Evolutionary conservation across 2,113 vertebrate genomes (phyloP), one percentile per base, ranked within the genome.

Genomic region (Scortum barcoo): DNA sequence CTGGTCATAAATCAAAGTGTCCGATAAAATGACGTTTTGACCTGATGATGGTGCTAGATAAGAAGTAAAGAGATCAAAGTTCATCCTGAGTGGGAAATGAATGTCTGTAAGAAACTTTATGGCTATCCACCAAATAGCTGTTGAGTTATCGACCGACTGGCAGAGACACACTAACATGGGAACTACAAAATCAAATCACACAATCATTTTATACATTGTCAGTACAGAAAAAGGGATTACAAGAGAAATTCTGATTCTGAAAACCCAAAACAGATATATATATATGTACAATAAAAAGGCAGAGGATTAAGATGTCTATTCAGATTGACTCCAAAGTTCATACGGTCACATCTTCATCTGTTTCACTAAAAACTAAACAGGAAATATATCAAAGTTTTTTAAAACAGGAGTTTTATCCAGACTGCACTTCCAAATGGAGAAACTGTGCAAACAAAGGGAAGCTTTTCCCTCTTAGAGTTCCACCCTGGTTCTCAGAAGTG

Each of bases 401-500:
- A 12, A 62, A 9, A 53, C 14, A 26, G 0, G 5, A 40, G 36
- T 7, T 7, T 19, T 30, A 26, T 36, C 24, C 53, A 13, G 19
- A 36, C 48, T 28, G 36, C n/a, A 22, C 42, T 36, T 63, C 22
- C 42, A 69, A 40, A 24, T 28, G 9, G 13, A 38, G 28, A 44
- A 20, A 14, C 12, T 36, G 30, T 24, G n/a, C 44, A 53, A 63
- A 86, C 58, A 67, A 72, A 38, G 17, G 84, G n/a, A 78, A 73
- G 46, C 62, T 24, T 63, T 62, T 63, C 22, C 63, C 44, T 26
- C 7, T 50, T 3, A 28, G 22, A 26, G 22, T 46, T 33, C 40
- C 14, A 51, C 54, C 61, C 7, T 9, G 17, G 4, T 79, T 46
- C 54, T 68, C 16, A 71, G 65, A 76, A 85, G 2, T n/a, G 5